Percentiles rank a stretch among this genome's conserved stretches.
Conservation (phyloP, 2,113 vertebrate species). For the Megaptera novaeangliae region DNA sequence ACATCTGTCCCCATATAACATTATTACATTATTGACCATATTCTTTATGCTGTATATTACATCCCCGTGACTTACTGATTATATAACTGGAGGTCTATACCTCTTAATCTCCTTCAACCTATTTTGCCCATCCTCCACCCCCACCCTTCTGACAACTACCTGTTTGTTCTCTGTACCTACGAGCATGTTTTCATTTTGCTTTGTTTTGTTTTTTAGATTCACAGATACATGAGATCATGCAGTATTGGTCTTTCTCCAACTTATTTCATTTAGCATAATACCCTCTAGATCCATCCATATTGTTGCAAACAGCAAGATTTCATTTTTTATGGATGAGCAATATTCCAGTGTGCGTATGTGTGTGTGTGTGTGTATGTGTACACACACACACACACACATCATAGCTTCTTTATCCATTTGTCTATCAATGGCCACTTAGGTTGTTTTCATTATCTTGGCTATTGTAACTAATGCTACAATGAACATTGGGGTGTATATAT, state of each 20-base stretch:
- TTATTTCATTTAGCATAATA: background rate
- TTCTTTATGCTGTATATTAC: background rate
- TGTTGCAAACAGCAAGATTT: background rate
- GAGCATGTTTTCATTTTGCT: background rate
- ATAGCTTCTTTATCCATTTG: background rate
- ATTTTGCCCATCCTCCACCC: background rate
- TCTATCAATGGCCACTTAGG: background rate
- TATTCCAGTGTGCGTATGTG: background rate
- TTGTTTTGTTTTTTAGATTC: background rate
- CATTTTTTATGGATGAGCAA: background rate
- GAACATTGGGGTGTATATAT: background rate
- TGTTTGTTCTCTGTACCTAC: background rate
- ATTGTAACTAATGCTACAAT: background rate
- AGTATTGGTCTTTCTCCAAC: background rate
- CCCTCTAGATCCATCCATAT: background rate
- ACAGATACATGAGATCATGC: background rate
- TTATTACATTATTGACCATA: background rate
- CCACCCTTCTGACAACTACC: background rate
- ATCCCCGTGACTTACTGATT: background rate
- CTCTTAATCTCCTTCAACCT: background rate
- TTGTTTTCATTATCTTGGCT: background rate
- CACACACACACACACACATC: background rate
- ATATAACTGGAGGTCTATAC: background rate
- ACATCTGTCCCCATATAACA: background rate
- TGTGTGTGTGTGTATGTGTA: no score